These are phyloP conservation scores for Stratiomys singularior DNA, from an alignment of 2,888 invertebrate genomes.

Conservation along the genomic window DNA sequence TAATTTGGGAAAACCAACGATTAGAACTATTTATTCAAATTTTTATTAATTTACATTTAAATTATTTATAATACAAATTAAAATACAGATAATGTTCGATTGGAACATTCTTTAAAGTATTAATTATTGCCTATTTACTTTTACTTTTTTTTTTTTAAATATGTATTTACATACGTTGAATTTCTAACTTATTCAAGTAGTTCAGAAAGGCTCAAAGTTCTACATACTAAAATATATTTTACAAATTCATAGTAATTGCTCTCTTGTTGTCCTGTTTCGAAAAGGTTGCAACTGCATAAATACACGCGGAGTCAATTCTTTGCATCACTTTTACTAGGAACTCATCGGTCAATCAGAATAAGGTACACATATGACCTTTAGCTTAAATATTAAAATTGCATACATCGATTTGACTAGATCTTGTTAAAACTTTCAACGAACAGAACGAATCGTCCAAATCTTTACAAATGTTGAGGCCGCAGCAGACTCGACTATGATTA, in stretches of 20 bases:
- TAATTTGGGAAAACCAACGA: too few species aligned
- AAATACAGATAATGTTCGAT: constrained; percentile 12
- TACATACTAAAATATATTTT: neutral
- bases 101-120: constrained; percentile 21
- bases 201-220: neutral
- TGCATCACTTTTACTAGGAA: constrained; percentile 21
- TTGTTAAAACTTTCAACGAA: neutral
- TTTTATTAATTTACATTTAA: too few species aligned
- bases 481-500: neutral
- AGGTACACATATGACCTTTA: neutral
- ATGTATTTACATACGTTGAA: too few species aligned
- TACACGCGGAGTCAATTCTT: too few species aligned
- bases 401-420: constrained; percentile 23
- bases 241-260: too few species aligned
- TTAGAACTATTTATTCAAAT: too few species aligned
- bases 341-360: neutral
- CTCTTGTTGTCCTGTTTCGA: neutral
- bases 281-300: too few species aligned
- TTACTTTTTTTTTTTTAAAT: too few species aligned
- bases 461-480: neutral
- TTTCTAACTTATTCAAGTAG: too few species aligned
- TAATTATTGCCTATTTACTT: too few species aligned
- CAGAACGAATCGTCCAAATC: neutral
- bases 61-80: too few species aligned
- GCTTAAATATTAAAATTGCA: neutral